Base-by-base conservation (phyloP, 2,888 invertebrate genomes). In the Anthophora plumipes region DNA sequence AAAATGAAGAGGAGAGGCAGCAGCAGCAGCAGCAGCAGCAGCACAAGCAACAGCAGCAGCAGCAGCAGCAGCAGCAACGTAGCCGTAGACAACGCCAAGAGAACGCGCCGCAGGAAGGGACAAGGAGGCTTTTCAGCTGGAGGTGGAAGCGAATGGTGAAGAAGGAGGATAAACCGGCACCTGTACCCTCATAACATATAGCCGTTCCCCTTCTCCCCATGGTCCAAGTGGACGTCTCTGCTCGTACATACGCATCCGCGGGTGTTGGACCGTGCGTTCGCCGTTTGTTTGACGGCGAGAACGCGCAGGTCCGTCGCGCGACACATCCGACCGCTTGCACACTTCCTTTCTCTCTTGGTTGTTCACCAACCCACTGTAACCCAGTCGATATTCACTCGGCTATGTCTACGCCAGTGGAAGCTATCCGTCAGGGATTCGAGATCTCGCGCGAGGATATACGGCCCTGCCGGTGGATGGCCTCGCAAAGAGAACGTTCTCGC, bases 111-210 rank as follows among this genome's bases (percentile, higher is more conserved):
- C 52, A 73, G 46, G 80, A 76, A 82, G 78, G 71, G 78, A 76
- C 74, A 67, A 70, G 66, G 77, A 78, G 71, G 37, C 41, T 69
- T 52, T 55, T 59, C 57, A 71, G 77, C 57, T 70, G 75, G 73
- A 71, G 82, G 73, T 60, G 70, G 76, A 73, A 73, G 72, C 66
- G 77, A 72, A 52, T 37, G 72, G 63, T 60, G 80, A 76, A 68
- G 80, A 80, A 84, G 86, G 80, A 85, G 85, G 80, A 88, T 80
- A 84, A 89, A 88, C 86, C 88, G 85, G 86, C 88, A 89, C 88
- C 88, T 88, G 88, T 88, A 88, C 86, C 88, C 89, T 88, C 84
- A 84, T 89, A 87, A 89, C 85, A 43, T 86, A 80, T 83, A 84
- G 79, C 80, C 79, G 73, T 77, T 78, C 83, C 82, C 81, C 75